phyloP scores from a whole-genome alignment of 2,888 invertebrate species.

The Archips crataeganus region DNA sequence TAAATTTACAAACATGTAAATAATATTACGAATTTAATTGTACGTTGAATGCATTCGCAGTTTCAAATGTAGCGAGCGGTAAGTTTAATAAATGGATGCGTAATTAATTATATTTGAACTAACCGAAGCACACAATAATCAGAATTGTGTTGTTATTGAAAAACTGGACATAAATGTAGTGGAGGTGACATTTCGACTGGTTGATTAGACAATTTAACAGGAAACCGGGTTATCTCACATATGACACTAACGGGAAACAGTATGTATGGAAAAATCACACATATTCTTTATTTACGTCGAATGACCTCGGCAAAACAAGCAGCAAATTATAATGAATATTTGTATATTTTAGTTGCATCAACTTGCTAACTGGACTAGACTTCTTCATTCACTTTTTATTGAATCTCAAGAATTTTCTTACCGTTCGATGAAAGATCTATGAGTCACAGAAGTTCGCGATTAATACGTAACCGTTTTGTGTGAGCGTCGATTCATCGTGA shows the following conservation, averaged over 20 bases:
- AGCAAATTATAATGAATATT: neutral
- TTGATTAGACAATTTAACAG: constrained; percentile 56
- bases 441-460: constrained; percentile 23
- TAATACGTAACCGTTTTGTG: constrained; percentile 11
- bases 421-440: neutral
- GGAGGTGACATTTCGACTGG: neutral
- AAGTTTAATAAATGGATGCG: neutral
- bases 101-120: neutral
- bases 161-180: neutral
- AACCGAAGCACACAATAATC: neutral
- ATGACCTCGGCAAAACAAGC: neutral
- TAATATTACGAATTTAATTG: neutral
- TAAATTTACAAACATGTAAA: neutral
- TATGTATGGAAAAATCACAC: constrained; percentile 10
- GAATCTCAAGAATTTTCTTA: neutral
- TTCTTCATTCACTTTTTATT: neutral
- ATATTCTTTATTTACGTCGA: constrained; percentile 1
- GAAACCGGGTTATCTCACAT: constrained; percentile 75
- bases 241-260: constrained; percentile 49
- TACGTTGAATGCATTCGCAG: neutral
- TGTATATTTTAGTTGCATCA: neutral
- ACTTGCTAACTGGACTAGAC: neutral
- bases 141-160: neutral
- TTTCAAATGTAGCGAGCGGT: neutral
- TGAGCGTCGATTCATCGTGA: constrained; percentile 37